Evolutionary conservation across 2,113 vertebrate genomes (phyloP), one percentile per base, ranked within the genome.

Genomic region (Phoenicopterus ruber): DNA sequence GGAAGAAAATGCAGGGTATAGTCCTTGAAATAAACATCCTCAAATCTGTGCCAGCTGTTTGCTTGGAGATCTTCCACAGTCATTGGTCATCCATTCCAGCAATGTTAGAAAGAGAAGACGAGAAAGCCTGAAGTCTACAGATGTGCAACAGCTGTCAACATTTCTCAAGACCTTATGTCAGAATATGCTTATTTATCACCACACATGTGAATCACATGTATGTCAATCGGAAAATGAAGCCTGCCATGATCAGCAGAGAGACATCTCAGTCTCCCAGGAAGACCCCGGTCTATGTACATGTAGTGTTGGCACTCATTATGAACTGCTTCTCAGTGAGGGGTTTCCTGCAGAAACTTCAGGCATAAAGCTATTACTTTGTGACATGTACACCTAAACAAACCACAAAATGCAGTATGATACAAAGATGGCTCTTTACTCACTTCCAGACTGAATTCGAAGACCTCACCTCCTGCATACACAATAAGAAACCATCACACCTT

Each of bases 231-330:
- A 63, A 90, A 94, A 63, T 22, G 8, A 87, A 82, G 16, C 19
- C 24, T 63, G 17, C 31, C 21, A 2, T 8, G 2, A 71, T 52
- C 46, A 78, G 31, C 67, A 65, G 47, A 44, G n/a, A 71, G 3
- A 18, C 7, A 2, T 16, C 54, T 66, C 36, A 12, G 14, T 73
- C 86, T 88, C 50, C 38, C 67, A 44, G 32, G 46, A 88, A 86
- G 52, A 58, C 4, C 5, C 6, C 58, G 40, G 17, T 46, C 34
- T 21, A 4, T 31, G 5, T 8, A 10, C 2, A 6, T 7, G 4
- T 11, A 22, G 17, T 4, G 5, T 3, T 87, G 54, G 9, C 49
- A 46, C 11, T 61, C 0, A 0, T 11, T 40, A 5, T 58, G 36
- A 92, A 13, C 32, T 42, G 10, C 34, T 90, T 77, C 34, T 66